These are phyloP conservation scores for Coryphaenoides rupestris DNA, from an alignment of 2,113 vertebrate species.

Conservation along the genomic window DNA sequence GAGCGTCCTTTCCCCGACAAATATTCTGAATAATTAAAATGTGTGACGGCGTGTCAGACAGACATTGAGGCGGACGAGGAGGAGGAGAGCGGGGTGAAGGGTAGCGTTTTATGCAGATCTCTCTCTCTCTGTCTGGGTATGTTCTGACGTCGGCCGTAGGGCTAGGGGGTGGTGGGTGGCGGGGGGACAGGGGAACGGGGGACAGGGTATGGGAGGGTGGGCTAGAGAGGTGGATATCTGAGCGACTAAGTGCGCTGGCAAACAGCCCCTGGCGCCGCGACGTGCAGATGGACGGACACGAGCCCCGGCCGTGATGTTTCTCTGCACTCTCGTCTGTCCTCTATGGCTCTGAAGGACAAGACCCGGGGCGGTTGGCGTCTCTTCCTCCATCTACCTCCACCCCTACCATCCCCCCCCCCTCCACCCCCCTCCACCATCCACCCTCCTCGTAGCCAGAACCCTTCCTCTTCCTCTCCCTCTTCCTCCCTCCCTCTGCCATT, in stretches of 20 bases:
- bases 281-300: constrained; percentile 59
- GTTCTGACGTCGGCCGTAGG: constrained; percentile 55
- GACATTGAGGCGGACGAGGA: constrained; percentile 31
- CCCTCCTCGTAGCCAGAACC: no score
- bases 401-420: neutral
- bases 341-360: constrained; percentile 64
- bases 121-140: constrained; percentile 18
- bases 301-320: constrained; percentile 65
- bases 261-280: constrained; percentile 62
- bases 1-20: no score
- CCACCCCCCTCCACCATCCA: no score
- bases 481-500: no score
- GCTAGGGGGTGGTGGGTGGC: constrained; percentile 24
- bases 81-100: constrained; percentile 46
- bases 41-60: constrained; percentile 38
- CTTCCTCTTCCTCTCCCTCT: no score
- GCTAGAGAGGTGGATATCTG: constrained; percentile 53
- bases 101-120: constrained; percentile 22
- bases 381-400: constrained; percentile 1
- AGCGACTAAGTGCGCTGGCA: constrained; percentile 58
- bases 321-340: constrained; percentile 64
- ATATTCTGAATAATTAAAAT: neutral
- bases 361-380: constrained; percentile 27
- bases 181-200: no score
- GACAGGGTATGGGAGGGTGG: no score